Evolutionary conservation across 2,113 vertebrate genomes (phyloP).

Genomic region (Psammodynastes pulverulentus): DNA sequence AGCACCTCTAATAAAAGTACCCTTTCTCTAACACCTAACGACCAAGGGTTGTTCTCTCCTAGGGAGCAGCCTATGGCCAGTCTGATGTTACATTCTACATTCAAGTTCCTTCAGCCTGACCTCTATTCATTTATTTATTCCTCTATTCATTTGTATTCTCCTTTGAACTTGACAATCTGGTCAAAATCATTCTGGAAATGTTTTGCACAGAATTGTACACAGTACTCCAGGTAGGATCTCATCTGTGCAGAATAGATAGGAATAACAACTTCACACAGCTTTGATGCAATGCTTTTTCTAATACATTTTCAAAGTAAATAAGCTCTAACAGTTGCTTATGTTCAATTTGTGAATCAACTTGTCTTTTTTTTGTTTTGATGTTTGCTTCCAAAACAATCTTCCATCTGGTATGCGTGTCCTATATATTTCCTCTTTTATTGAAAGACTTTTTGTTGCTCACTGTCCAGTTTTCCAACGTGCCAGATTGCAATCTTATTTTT

Average conservation of each 20-base stretch:
- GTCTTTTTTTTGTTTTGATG: not conserved
- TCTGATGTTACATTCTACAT: not conserved
- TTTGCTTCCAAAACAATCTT: not conserved
- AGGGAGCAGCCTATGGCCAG: no score
- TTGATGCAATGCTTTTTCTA: not conserved
- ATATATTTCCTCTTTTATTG: not conserved
- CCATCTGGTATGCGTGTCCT: not conserved
- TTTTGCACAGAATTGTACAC: not conserved
- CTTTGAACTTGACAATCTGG: not conserved
- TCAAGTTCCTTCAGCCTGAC: not conserved
- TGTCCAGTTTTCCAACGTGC: not conserved
- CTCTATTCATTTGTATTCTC: not conserved
- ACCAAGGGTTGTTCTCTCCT: no score
- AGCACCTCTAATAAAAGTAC: no score
- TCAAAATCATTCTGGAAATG: not conserved
- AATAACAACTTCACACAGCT: not conserved
- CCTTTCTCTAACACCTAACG: no score
- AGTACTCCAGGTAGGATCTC: not conserved
- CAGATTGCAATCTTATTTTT: not conserved
- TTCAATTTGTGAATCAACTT: not conserved
- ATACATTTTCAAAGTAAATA: not conserved
- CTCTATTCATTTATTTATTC: not conserved
- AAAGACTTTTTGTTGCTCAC: not conserved
- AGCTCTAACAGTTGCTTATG: not conserved
- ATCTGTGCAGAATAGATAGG: not conserved